Conservation (phyloP, 2,888 invertebrate species). For the Epinotia demarniana region DNA sequence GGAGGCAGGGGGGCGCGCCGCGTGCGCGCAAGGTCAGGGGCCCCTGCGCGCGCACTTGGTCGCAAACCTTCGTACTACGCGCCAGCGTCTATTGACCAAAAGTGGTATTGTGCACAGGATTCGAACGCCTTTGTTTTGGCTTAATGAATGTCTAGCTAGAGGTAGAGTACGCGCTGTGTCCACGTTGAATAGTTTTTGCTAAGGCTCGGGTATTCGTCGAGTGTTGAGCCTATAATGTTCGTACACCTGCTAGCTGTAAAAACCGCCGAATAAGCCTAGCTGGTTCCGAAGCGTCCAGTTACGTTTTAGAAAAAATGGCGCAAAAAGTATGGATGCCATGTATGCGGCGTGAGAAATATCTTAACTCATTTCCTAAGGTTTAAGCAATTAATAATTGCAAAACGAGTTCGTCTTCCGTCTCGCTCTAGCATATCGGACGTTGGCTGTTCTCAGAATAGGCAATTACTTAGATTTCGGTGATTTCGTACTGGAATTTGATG, state of each 20-base stretch:
- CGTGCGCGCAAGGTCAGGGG: constrained; percentile 76
- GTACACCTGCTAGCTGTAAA: constrained; percentile 43
- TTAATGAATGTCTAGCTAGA: constrained; percentile 15
- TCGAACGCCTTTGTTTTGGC: constrained; percentile 32
- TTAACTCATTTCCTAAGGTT: constrained; percentile 41
- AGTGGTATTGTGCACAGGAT: constrained; percentile 46
- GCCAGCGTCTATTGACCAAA: constrained; percentile 60
- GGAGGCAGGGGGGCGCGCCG: constrained; percentile 56
- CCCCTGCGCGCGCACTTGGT: constrained; percentile 64
- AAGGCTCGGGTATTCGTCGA: not conserved
- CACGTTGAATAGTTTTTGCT: not conserved
- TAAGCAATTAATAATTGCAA: constrained; percentile 45
- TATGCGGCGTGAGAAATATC: constrained; percentile 44
- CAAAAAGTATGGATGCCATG: constrained; percentile 45
- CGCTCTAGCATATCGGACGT: constrained; percentile 31
- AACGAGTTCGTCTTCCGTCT: constrained; percentile 33
- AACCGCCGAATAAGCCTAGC: constrained; percentile 37
- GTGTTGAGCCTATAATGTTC: constrained; percentile 19
- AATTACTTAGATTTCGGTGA: constrained; percentile 39
- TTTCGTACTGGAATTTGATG: constrained; percentile 38
- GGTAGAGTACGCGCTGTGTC: constrained; percentile 17
- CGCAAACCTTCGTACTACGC: constrained; percentile 57
- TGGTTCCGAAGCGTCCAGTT: constrained; percentile 55
- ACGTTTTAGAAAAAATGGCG: constrained; percentile 47
- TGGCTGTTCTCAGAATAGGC: constrained; percentile 31